phyloP scores from a whole-genome alignment of 2,113 vertebrate genomes.

The Chaetodon trifascialis region DNA sequence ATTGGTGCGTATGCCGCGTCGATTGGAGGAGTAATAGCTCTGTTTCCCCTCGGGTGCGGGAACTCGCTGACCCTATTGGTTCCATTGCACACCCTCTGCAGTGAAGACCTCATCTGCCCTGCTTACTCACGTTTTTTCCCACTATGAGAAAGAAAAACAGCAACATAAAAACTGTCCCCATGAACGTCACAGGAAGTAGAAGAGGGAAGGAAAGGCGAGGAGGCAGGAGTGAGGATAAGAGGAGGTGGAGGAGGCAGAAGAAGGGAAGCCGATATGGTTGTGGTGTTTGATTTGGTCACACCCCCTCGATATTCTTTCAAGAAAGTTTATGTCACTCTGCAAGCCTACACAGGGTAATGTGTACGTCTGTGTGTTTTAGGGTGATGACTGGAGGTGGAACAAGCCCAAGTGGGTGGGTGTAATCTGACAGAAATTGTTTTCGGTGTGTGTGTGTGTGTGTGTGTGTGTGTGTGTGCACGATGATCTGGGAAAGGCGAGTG shows the following conservation, averaged over 20 bases:
- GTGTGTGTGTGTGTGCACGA: slow-evolving; percentile 51
- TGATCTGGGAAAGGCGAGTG: slow-evolving; percentile 76
- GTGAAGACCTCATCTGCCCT: slow-evolving; percentile 23
- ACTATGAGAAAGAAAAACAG: slow-evolving; percentile 22
- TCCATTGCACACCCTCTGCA: slow-evolving; percentile 25
- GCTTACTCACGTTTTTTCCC: slow-evolving; percentile 29
- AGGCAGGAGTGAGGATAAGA: slow-evolving; percentile 48
- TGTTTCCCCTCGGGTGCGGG: slow-evolving; percentile 41
- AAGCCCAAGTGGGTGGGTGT: slow-evolving; percentile 41
- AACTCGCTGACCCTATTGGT: slow-evolving; percentile 51
- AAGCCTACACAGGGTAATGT: slow-evolving; percentile 12
- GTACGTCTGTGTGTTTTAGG: slow-evolving; percentile 43
- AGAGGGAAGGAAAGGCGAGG: slow-evolving; percentile 62
- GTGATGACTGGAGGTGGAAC: slow-evolving; percentile 50
- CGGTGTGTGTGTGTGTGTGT: slow-evolving; percentile 41
- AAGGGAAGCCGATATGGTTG: slow-evolving; percentile 36
- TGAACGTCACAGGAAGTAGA: slow-evolving; percentile 41
- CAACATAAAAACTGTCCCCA: not conserved
- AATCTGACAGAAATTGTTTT: slow-evolving; percentile 55
- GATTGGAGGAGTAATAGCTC: slow-evolving; percentile 28
- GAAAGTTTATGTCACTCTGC: slow-evolving; percentile 27
- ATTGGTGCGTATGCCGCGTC: slow-evolving; percentile 28
- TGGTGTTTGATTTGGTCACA: slow-evolving; percentile 22
- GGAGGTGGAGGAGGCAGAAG: slow-evolving; percentile 38
- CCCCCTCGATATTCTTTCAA: slow-evolving; percentile 16